These are phyloP conservation scores for Drosophila kanapiae DNA, from an alignment of 1,140 invertebrate genomes.

Conservation along the genomic window DNA sequence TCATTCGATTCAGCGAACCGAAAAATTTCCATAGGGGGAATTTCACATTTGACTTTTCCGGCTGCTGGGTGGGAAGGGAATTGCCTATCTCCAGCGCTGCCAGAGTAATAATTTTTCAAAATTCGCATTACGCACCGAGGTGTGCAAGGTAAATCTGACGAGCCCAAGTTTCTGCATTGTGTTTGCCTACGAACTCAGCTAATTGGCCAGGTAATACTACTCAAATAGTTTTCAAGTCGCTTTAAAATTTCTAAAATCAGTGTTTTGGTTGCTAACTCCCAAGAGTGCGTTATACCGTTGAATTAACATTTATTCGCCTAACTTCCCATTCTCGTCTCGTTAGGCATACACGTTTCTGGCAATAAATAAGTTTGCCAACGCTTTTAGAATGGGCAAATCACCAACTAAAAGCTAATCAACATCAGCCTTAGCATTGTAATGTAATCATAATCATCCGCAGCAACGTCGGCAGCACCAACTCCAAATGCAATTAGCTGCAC, in stretches of 20 bases:
- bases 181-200: neutral
- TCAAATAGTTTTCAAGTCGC: no score
- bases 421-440: constrained; percentile 53
- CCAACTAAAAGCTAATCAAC: constrained; percentile 58
- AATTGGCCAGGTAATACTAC: constrained; percentile 1
- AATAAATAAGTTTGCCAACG: constrained; percentile 19
- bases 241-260: no score
- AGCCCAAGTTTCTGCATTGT: neutral
- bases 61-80: constrained; percentile 10
- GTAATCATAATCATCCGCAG: constrained; percentile 40
- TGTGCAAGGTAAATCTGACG: constrained; percentile 8
- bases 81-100: constrained; percentile 30
- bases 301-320: no score
- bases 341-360: constrained; percentile 20
- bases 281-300: neutral
- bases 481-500: constrained; percentile 66
- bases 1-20: constrained; percentile 77
- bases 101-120: constrained; percentile 15
- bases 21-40: constrained; percentile 56
- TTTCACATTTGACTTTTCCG: constrained; percentile 37
- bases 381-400: constrained; percentile 13
- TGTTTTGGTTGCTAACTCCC: neutral
- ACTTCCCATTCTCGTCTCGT: neutral
- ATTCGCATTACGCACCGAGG: constrained; percentile 14
- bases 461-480: constrained; percentile 42